Base-by-base conservation (phyloP, 1,140 invertebrate genomes). In the Metaphire vulgaris region DNA sequence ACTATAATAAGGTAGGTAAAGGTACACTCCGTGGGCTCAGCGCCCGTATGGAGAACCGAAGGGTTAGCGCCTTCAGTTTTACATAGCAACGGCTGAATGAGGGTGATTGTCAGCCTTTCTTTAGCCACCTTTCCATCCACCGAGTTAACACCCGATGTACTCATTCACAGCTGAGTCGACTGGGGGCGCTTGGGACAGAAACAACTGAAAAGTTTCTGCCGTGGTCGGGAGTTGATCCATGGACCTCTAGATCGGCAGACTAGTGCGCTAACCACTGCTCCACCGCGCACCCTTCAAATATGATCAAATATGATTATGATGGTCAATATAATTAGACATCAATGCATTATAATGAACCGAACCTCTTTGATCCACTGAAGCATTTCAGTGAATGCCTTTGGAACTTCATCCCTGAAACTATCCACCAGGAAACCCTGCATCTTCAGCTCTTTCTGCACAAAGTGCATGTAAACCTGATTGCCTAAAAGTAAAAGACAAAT, bases 361-460 rank as follows among this genome's bases (percentile, higher is more conserved):
- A 88, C 87, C 70, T 90, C 88, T 76, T 86, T 82, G 76, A 90
- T 85, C 89, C 89, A 91, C 76, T 88, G 78, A 6, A 88, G 78
- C 81, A 90, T 89, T 79, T 90, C 85, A 1, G 81, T 66, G 28
- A 90, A 87, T 0, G 88, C 89, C 80, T 90, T 88, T 16, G 80
- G 77, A 83, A 86, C 89, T 15, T 87, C 84, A 71, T 88, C 80
- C 14, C 21, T 21, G 71, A 71, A 75, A 16, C 67, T 76, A 28
- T 33, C n/a, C 6, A 78, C 69, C 29, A 75, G 74, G 33, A 78
- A 76, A 6, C 77, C 77, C 32, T 78, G 74, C 21, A 78, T 72
- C 56, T 41, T 75, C 26, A 78, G 64, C 31, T 76, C 74, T 6
- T 70, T 70, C 0, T 30, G n/a, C 33, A 79, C 21, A 56, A 77